Evolutionary conservation across 2,888 invertebrate genomes (phyloP).

Genomic region (Stramonita haemastoma): DNA sequence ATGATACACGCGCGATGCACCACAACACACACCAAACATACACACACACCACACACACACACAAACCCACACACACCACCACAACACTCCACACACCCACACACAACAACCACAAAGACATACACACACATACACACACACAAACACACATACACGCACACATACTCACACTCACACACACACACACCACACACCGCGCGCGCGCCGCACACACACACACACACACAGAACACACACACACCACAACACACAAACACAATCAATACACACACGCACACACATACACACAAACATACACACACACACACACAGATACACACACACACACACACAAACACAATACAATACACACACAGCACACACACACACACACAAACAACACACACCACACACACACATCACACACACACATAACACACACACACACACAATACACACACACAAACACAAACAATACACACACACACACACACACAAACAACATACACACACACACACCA

Average conservation of each 20-base stretch:
- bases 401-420: too few species aligned
- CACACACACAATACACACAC: not conserved
- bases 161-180: too few species aligned
- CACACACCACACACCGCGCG: too few species aligned
- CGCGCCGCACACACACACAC: too few species aligned
- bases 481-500: not conserved
- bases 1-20: not conserved
- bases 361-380: constrained; percentile 2
- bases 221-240: too few species aligned
- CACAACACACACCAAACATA: not conserved
- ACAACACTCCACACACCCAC: not conserved
- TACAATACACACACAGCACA: too few species aligned
- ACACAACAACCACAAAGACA: not conserved
- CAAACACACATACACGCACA: not conserved
- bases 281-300: too few species aligned
- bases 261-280: too few species aligned
- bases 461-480: not conserved
- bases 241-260: too few species aligned
- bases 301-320: too few species aligned
- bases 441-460: not conserved
- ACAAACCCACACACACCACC: not conserved
- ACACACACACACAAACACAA: too few species aligned
- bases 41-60: constrained; percentile 21
- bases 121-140: not conserved
- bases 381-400: too few species aligned